Evolutionary conservation across 2,113 vertebrate genomes (phyloP).

Genomic region (Rhinoderma darwinii): DNA sequence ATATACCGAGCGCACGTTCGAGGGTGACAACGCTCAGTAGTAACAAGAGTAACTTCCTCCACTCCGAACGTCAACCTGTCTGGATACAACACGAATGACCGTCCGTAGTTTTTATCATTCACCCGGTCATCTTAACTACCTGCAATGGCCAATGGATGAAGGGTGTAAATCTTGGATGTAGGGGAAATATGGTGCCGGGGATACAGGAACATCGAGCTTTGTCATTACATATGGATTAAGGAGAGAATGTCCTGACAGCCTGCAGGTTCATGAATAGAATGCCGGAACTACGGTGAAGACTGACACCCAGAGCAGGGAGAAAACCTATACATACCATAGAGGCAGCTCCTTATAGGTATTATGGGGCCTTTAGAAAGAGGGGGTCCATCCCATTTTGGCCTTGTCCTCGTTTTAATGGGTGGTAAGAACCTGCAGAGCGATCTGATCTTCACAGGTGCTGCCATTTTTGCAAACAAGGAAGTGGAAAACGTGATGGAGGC

Average conservation of each 20-base stretch:
- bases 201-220: background rate
- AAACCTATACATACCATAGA: background rate
- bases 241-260: background rate
- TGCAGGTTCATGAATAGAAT: background rate
- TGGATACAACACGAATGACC: constrained; percentile 48
- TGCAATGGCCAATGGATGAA: background rate
- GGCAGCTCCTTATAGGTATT: too few relatives aligned
- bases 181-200: background rate
- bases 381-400: too few relatives aligned
- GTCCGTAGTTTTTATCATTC: constrained; percentile 18
- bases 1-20: constrained; percentile 52
- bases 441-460: too few relatives aligned
- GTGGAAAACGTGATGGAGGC: too few relatives aligned
- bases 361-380: background rate
- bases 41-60: constrained; percentile 43
- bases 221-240: background rate
- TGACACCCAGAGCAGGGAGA: background rate
- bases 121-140: constrained; percentile 17
- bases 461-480: too few relatives aligned
- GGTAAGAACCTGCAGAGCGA: too few relatives aligned
- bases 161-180: constrained; percentile 26
- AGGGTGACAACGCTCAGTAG: constrained; percentile 50
- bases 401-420: too few relatives aligned
- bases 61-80: background rate
- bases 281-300: background rate